Conservation (phyloP, 2,888 invertebrate genomes). For the Eristalis tenax region DNA sequence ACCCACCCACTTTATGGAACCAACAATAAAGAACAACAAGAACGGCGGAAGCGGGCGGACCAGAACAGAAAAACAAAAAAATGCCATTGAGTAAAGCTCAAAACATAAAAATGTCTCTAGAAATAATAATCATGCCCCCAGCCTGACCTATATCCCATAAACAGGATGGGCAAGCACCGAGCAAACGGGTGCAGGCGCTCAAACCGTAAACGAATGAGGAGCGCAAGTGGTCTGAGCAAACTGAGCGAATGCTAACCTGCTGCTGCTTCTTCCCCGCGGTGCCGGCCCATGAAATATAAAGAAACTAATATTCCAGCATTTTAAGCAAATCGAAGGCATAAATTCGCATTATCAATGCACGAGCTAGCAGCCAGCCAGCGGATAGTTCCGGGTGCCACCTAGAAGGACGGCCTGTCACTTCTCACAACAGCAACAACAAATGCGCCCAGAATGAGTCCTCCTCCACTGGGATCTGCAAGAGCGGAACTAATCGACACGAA, state of each 20-base stretch:
- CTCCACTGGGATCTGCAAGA: background rate
- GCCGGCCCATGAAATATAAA: slow-evolving; percentile 47
- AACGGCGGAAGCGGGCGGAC: too few species aligned
- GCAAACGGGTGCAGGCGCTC: background rate
- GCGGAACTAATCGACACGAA: slow-evolving; percentile 58
- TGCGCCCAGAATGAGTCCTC: background rate
- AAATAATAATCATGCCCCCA: slow-evolving; percentile 26
- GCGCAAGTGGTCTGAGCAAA: slow-evolving; percentile 41
- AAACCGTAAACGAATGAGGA: slow-evolving; percentile 13
- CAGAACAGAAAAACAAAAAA: background rate
- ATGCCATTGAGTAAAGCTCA: slow-evolving; percentile 33
- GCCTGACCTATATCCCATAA: slow-evolving; percentile 28
- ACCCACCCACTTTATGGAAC: background rate
- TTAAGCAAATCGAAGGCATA: slow-evolving; percentile 73
- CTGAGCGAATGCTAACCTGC: slow-evolving; percentile 55
- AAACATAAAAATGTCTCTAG: slow-evolving; percentile 31
- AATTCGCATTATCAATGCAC: slow-evolving; percentile 80
- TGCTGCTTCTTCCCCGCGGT: background rate
- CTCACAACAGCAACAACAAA: background rate
- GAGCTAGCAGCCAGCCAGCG: slow-evolving; percentile 74
- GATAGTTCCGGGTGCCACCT: slow-evolving; percentile 39
- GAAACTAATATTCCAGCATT: slow-evolving; percentile 63
- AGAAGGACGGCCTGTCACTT: slow-evolving; percentile 6
- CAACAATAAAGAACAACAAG: slow-evolving; percentile 18
- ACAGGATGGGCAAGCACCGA: slow-evolving; percentile 20